Base-by-base conservation (phyloP, 2,113 vertebrate species). In the Hystrix cristata region DNA sequence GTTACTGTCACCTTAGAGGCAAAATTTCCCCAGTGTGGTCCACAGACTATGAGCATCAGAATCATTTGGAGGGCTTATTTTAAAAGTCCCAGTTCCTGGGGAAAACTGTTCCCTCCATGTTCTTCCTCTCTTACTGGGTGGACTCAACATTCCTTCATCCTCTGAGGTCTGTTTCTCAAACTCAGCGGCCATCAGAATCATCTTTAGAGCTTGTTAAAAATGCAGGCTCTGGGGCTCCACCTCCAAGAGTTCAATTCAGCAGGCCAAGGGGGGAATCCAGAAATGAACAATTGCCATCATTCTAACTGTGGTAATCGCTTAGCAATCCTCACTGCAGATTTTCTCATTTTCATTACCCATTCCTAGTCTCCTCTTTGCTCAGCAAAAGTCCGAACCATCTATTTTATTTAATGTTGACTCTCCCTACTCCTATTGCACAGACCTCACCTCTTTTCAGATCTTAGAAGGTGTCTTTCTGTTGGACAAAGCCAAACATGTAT, bases 241-340 rank as follows among this genome's bases (percentile, higher is more conserved):
- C 25, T 92, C 59, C 51, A 51, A 92, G 55, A 76, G 11, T 71
- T 57, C 90, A 19, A 69, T 62, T 83, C 21, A 27, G 69, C 38
- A 92, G 55, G 62, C 19, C 55, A 92, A 64, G 43, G 60, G 55
- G 87, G 38, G 72, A 51, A 86, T 92, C 72, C 79, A 87, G 72
- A 94, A 87, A 87, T 92, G 21, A 90, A 21, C 34, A 95, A 53
- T 1, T 94, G 55, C 10, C 43, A 57, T 88, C 29, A 67, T 67
- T 95, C 94, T 87, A 86, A 69, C 31, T 76, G 48, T 86, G 53
- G 27, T 38, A 86, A 95, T 90, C 74, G 71, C 60, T 29, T 31
- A 94, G 25, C 53, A 83, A 82, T 79, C 46, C 15, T 94, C 60
- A 71, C 31, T 79, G 81, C 3, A 71, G 53, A 48, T 92, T 96